These are phyloP conservation scores for Fragum fragum DNA, from an alignment of 2,888 invertebrate genomes.

Conservation along the genomic window DNA sequence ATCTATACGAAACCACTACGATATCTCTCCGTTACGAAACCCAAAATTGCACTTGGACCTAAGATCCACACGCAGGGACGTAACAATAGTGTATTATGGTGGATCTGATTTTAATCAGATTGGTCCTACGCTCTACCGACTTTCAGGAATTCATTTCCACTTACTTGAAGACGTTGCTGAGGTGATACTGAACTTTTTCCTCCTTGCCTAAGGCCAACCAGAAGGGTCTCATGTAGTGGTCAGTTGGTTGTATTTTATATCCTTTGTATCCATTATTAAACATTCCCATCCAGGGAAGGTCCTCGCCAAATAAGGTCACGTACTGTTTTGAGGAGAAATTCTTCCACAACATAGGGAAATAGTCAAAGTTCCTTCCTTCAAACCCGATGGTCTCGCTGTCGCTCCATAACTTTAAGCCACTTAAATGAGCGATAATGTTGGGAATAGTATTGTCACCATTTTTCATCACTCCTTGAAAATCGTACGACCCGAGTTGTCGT, in stretches of 20 bases:
- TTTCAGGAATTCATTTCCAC: no score
- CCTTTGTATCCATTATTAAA: conserved; percentile 57
- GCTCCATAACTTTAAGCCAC: conserved; percentile 50
- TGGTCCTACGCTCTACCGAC: no score
- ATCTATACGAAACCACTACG: no score
- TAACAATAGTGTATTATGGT: no score
- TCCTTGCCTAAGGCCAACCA: conserved; percentile 48
- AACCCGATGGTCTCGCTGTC: conserved; percentile 39
- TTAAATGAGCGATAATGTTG: conserved; percentile 63
- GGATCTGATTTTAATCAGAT: no score
- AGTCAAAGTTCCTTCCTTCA: conserved; percentile 33
- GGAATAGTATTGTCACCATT: conserved; percentile 69
- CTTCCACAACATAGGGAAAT: conserved; percentile 65
- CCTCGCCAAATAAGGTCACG: conserved; percentile 61
- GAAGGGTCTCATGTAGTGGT: conserved; percentile 69
- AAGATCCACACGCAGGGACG: no score
- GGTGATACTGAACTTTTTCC: conserved; percentile 7
- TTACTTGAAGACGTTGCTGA: conserved; percentile 25
- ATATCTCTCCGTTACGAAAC: no score
- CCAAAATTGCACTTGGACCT: no score
- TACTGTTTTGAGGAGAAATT: conserved; percentile 48
- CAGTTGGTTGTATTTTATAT: conserved; percentile 51
- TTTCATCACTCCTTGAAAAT: conserved; percentile 69
- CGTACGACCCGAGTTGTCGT: conserved; percentile 53
- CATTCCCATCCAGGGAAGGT: conserved; percentile 49